Evolutionary conservation across 2,888 invertebrate genomes (phyloP), one percentile per base, ranked within the genome.

Genomic region (Nemotelus nigrinus): DNA sequence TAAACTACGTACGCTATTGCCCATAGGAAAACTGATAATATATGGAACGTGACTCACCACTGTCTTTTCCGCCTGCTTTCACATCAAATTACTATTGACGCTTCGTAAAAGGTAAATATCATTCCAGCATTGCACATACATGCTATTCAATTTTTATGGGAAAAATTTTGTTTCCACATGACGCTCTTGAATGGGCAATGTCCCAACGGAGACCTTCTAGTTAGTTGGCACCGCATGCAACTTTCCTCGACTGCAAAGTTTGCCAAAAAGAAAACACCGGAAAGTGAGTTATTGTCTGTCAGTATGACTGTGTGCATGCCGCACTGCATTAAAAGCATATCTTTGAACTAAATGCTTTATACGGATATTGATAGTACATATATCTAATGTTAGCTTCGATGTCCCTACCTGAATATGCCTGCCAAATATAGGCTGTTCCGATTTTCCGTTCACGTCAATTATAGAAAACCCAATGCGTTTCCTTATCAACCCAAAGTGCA

Each of bases 141-240:
- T 53, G 43, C 70, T n/a, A 70, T 70, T 70, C 70, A 70, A 55
- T 70, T 70, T 70, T 25, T 39, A 55, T 70, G 70, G 70, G 70
- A 70, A 70, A 25, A 70, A 70, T 55, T 8, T 7, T 7, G 55
- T 70, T 70, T 70, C 55, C 70, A 70, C 70, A 70, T 43, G 6
- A 63, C 43, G 63, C 57, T 25, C 25, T 25, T 25, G 25, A 25
- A 25, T 25, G 25, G 25, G 25, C 25, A 25, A 25, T 25, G 25
- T 25, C 25, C 25, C 25, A 25, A 25, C 25, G 25, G 25, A 25
- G 25, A 25, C 25, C 25, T 25, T 25, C 25, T 25, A 25, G 25
- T 25, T 25, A 25, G 39, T 60, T 60, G 60, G 60, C 60, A 60
- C n/a, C 60, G 39, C 41, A 41, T 4, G 7, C 41, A 7, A 60